Conservation (phyloP, 2,888 invertebrate species). For the Catocala fraxini region DNA sequence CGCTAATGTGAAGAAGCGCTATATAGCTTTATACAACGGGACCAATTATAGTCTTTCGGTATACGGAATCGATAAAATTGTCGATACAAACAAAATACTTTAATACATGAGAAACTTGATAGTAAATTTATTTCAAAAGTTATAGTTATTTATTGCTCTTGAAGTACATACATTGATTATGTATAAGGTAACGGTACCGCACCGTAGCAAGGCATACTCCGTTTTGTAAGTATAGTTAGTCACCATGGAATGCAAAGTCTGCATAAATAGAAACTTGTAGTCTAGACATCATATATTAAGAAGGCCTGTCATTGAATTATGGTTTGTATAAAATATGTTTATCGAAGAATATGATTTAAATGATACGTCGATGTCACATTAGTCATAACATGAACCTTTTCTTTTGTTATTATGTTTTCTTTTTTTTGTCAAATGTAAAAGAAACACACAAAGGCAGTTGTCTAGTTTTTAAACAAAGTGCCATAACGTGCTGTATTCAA, state of each 20-base stretch:
- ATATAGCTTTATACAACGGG: too few species aligned
- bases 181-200: not conserved
- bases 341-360: not conserved
- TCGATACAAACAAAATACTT: too few species aligned
- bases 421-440: too few species aligned
- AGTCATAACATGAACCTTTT: not conserved
- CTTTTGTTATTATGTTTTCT: too few species aligned
- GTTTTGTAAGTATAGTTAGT: not conserved
- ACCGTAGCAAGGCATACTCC: not conserved
- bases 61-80: too few species aligned
- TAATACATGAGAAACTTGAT: too few species aligned
- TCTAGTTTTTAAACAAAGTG: too few species aligned
- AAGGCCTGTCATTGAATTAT: constrained; percentile 1
- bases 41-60: too few species aligned
- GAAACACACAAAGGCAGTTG: too few species aligned
- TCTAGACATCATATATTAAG: constrained; percentile 15
- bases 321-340: constrained; percentile 3
- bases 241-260: not conserved
- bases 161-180: not conserved
- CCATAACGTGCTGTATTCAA: too few species aligned
- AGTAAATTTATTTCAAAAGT: too few species aligned
- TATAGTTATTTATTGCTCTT: not conserved
- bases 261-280: constrained; percentile 1
- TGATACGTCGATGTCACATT: not conserved
- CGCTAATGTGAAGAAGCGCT: too few species aligned